A percentile compares a stretch with the other conserved stretches of the same genome.
phyloP scores from a whole-genome alignment of 2,113 vertebrate genomes.

The Cygnus atratus region DNA sequence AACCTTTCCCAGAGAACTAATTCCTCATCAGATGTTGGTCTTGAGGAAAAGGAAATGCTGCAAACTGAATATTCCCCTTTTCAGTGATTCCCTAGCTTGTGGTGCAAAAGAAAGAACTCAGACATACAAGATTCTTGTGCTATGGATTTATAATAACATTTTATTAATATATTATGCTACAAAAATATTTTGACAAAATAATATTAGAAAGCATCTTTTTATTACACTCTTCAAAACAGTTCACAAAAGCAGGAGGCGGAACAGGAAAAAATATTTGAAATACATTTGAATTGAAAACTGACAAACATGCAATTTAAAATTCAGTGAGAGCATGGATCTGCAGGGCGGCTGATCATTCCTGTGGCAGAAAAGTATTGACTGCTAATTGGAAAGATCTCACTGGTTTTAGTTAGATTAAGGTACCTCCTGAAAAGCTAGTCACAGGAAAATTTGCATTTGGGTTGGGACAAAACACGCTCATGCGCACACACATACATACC shows the following conservation, averaged over 20 bases:
- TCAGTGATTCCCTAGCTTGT: neutral
- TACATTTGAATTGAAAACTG: slow-evolving; percentile 54
- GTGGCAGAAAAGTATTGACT: neutral
- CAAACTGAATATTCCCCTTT: neutral
- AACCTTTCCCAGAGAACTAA: neutral
- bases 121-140: neutral
- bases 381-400: neutral
- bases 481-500: neutral
- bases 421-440: slow-evolving; percentile 31
- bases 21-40: neutral
- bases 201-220: slow-evolving; percentile 82
- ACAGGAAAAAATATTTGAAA: slow-evolving; percentile 41
- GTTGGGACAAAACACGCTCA: neutral
- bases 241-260: slow-evolving; percentile 65
- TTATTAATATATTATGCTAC: slow-evolving; percentile 87
- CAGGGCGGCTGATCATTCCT: neutral
- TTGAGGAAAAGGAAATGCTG: neutral
- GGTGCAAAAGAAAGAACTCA: neutral
- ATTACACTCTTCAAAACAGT: slow-evolving; percentile 74
- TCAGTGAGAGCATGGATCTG: neutral
- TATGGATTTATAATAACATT: slow-evolving; percentile 74
- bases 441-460: neutral
- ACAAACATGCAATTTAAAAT: slow-evolving; percentile 15
- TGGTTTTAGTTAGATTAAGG: neutral
- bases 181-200: slow-evolving; percentile 86